Conservation (phyloP, 2,888 invertebrate species). For the Acanthosepion lycidas region DNA sequence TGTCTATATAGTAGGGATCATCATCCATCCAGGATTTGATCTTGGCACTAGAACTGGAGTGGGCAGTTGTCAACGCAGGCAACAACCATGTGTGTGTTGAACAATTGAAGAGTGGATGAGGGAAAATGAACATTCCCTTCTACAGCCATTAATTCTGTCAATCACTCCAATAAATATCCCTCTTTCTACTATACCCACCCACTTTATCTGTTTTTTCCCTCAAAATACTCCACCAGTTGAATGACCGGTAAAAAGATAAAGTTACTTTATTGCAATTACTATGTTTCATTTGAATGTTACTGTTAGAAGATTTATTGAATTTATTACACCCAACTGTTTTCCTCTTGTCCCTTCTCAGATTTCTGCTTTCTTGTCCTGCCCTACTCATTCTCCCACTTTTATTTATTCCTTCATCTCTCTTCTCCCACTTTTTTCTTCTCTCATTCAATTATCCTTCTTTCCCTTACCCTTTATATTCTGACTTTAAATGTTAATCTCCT, state of each 20-base stretch:
- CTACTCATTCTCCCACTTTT: background rate
- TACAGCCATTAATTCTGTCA: slow-evolving; percentile 21
- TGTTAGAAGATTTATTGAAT: slow-evolving; percentile 33
- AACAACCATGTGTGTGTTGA: background rate
- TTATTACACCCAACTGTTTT: background rate
- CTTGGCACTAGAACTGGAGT: background rate
- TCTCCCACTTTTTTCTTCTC: background rate
- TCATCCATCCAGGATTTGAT: background rate
- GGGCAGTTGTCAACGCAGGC: background rate
- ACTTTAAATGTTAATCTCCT: too few relatives aligned
- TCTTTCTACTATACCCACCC: background rate
- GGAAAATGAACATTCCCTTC: background rate
- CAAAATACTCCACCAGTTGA: background rate
- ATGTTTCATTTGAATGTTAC: slow-evolving; percentile 1
- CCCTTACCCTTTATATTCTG: too few relatives aligned
- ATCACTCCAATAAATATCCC: background rate
- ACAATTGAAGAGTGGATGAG: background rate
- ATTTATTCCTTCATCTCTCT: background rate
- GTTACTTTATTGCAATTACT: background rate
- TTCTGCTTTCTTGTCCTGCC: background rate
- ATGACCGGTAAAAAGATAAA: background rate
- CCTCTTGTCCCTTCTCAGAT: background rate
- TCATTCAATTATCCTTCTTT: too few relatives aligned
- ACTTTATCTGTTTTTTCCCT: background rate
- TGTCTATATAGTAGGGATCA: background rate